Evolutionary conservation across 2,113 vertebrate species (phyloP), one percentile per base, ranked within the genome.

Genomic region (Plecotus auritus): DNA sequence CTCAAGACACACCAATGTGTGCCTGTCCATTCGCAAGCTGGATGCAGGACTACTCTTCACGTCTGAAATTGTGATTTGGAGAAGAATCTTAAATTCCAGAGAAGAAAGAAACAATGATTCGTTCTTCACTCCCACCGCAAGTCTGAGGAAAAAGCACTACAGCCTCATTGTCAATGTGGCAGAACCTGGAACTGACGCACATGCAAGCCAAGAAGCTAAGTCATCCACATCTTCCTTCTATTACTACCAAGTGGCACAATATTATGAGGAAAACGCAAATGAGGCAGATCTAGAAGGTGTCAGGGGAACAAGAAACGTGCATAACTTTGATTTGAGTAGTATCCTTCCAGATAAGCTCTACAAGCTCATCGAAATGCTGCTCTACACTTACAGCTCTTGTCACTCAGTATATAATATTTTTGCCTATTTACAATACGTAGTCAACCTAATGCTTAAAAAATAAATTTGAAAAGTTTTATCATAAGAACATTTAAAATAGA

Each of bases 261-360:
- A 77, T 90, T 37, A 95, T 20, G 64, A 94, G 95, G 72, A 96
- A 96, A 30, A 23, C 83, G 45, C 85, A 77, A 93, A 85, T 54
- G 30, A 91, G 72, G 70, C 0, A 0, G 73, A 20, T 20, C 49
- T 10, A 72, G n/a, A 80, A 90, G 37, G 49, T 30, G 5, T 66
- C 88, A 47, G 54, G 26, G 28, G 47, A 17, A 37, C 28, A 45
- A 94, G 47, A 64, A 84, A 93, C 85, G 64, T 11, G 8, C 26
- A 2, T 7, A 17, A 22, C 23, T 94, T 18, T 73, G 49, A 92
- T 77, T 32, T 88, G 32, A 94, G 9, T 42, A 30, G 37, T 77
- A 92, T 30, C 32, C 49, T 72, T 90, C 61, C 12, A 42, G 28
- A 42, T 64, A 78, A 94, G 28, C 11, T 81, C 82, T 40, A 40